Conservation (phyloP, 2,888 invertebrate species). For the Agonum fuliginosum region DNA sequence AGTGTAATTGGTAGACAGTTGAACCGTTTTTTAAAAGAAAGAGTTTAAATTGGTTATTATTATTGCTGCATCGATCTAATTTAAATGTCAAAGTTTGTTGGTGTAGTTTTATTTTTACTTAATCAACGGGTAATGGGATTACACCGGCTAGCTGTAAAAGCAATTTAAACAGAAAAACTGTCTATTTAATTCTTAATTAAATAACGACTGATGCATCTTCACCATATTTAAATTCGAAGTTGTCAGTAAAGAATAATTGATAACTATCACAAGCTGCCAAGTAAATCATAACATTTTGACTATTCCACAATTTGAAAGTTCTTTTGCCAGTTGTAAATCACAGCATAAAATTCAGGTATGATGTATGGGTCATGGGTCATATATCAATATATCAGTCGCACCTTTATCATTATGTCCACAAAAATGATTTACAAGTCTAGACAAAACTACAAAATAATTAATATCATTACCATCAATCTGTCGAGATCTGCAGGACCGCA, state of each 20-base stretch:
- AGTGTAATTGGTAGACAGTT: neutral
- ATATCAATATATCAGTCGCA: constrained; percentile 26
- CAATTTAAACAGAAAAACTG: too few relatives aligned
- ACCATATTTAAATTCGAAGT: too few relatives aligned
- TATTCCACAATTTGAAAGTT: neutral
- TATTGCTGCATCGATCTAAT: constrained; percentile 14
- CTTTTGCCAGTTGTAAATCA: neutral
- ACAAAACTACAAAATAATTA: too few relatives aligned
- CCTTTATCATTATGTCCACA: neutral
- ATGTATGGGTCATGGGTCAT: constrained; percentile 4
- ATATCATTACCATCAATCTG: too few relatives aligned
- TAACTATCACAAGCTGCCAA: too few relatives aligned
- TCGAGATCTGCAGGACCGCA: too few relatives aligned
- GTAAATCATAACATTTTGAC: neutral
- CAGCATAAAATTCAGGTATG: neutral
- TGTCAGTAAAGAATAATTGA: too few relatives aligned
- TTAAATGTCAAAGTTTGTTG: constrained; percentile 2
- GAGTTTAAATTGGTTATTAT: constrained; percentile 13
- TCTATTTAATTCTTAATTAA: too few relatives aligned
- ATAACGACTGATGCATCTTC: too few relatives aligned
- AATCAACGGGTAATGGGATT: too few relatives aligned
- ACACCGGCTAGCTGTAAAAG: too few relatives aligned
- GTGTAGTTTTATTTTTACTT: constrained; percentile 1
- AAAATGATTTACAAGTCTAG: constrained; percentile 11
- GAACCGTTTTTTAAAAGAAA: too few relatives aligned